Base-by-base conservation (phyloP, 1,140 invertebrate genomes). In the Heliconius himera region DNA sequence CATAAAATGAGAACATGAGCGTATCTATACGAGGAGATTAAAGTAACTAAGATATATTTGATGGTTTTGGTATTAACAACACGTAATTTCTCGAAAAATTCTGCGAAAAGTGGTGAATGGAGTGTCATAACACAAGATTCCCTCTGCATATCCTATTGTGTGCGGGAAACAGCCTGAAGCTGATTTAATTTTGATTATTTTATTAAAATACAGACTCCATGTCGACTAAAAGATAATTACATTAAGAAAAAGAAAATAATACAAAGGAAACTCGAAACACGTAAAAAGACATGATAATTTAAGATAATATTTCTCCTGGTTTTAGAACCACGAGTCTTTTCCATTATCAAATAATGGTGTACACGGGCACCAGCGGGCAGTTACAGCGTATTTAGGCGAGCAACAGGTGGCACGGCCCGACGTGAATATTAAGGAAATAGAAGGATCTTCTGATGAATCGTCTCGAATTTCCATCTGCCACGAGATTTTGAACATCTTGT, bases 321-420 rank as follows among this genome's bases (percentile, higher is more conserved):
- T 56, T 56, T 18, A 66, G 8, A 66, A 16, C 11, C 60, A 33
- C 54, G 54, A 75, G 46, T 56, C 70, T 72, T 33, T 79, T 79
- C 26, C 75, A 54, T 77, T 77, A 81, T 77, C 73, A 77, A 72
- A 73, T 81, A 81, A 78, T 81, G 76, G 77, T 77, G 71, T 73
- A 81, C 73, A 81, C 70, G 77, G 70, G 26, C 77, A 56, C 76
- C 80, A 75, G 75, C 76, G 60, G 80, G 80, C 74, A 80, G 74
- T 78, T 78, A 81, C 80, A 73, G 74, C 76, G 66, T 71, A 81
- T 81, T 78, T 81, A 81, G 73, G 77, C 77, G 41, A 74, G 81
- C 81, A 82, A 82, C 81, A 82, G 81, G 81, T 82, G 81, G 81
- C 70, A 70, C 60, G 77, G 70, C 73, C 76, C 74, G 77, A 70